Evolutionary conservation across 2,113 vertebrate genomes (phyloP).

Genomic region (Eulemur macaco): DNA sequence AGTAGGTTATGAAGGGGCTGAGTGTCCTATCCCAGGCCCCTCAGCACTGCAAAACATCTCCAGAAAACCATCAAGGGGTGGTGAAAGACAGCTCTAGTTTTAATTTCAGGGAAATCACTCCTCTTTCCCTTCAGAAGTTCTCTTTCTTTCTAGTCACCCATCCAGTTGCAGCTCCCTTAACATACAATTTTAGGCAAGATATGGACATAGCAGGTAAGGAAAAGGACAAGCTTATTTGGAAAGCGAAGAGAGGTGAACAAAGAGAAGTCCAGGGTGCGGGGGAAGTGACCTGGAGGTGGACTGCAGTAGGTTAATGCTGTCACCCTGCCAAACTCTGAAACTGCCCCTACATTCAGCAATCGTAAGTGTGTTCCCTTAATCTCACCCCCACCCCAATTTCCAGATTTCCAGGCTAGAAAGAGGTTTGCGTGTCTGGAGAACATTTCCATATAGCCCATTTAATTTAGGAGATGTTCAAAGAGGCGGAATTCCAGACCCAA

Average conservation of each 20-base stretch:
- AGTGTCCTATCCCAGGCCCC: neutral
- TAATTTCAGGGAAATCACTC: neutral
- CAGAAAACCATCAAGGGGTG: neutral
- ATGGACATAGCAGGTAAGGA: neutral
- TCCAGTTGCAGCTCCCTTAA: neutral
- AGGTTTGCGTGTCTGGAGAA: neutral
- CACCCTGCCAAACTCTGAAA: neutral
- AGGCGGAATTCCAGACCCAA: neutral
- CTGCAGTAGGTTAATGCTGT: neutral
- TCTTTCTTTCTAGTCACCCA: neutral
- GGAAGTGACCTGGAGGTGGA: neutral
- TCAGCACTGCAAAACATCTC: neutral
- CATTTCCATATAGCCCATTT: neutral
- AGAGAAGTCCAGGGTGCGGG: neutral
- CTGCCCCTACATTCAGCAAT: neutral
- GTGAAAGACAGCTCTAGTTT: neutral
- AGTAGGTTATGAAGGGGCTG: neutral
- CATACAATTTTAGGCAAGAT: neutral
- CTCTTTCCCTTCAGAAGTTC: neutral
- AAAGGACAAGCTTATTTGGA: neutral
- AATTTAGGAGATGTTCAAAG: constrained; percentile 21
- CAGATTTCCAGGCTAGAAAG: constrained; percentile 36
- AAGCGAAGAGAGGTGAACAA: neutral
- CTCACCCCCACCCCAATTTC: neutral
- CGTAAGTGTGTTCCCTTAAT: neutral